A percentile compares a stretch with the other conserved stretches of the same genome.
phyloP scores from a whole-genome alignment of 2,113 vertebrate species.

The Turnix velox region DNA sequence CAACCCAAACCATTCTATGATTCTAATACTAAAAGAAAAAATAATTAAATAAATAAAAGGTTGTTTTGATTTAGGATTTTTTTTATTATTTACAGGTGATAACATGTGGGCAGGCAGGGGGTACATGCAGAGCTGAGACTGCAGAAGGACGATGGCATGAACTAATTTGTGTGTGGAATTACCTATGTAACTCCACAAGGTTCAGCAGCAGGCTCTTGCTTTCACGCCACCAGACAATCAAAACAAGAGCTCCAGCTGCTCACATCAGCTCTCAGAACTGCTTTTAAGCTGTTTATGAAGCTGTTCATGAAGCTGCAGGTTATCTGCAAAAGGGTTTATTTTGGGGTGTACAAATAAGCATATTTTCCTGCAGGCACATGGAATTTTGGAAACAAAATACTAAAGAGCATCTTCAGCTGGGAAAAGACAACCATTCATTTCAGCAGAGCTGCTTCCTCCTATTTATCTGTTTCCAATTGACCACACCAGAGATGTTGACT shows the following conservation, averaged over 20 bases:
- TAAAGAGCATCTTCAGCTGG: background rate
- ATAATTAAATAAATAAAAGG: background rate
- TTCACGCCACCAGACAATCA: background rate
- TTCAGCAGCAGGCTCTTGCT: background rate
- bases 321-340: conserved; percentile 9
- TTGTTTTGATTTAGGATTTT: no score
- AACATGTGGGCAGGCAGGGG: background rate
- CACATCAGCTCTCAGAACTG: conserved; percentile 12
- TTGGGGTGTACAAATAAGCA: background rate
- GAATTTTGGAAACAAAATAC: background rate
- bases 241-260: background rate
- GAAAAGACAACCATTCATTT: background rate
- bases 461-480: background rate
- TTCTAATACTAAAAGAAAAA: background rate
- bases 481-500: background rate
- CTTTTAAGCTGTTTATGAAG: conserved; percentile 26
- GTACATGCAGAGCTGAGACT: background rate
- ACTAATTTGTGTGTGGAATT: background rate
- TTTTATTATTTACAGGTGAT: background rate
- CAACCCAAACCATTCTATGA: no score
- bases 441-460: background rate
- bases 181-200: background rate
- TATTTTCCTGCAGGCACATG: background rate
- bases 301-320: no score
- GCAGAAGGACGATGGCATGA: background rate